A percentile compares a stretch with the other conserved stretches of the same genome.
Evolutionary conservation across 1,140 invertebrate genomes (phyloP).

Genomic region (Sipha flava): DNA sequence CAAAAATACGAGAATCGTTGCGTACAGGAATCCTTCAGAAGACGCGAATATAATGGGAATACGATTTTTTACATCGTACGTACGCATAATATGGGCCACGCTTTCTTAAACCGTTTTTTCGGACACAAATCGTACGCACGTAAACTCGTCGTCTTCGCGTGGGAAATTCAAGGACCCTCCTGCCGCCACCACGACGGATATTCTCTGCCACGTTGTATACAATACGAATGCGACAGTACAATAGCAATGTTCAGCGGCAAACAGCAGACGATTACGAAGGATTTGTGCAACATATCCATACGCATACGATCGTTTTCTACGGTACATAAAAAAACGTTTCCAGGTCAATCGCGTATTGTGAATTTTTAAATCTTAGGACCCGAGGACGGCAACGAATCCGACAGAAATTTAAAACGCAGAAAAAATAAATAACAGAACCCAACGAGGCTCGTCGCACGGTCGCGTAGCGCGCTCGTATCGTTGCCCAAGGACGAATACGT

Average conservation of each 20-base stretch:
- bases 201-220: not conserved
- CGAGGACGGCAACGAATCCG: not conserved
- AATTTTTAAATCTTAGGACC: no score
- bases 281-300: not conserved
- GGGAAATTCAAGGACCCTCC: not conserved
- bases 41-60: not conserved
- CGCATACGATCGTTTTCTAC: no score
- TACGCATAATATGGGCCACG: no score
- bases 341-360: not conserved
- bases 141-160: not conserved
- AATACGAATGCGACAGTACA: no score
- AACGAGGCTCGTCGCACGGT: no score
- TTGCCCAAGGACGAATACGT: not conserved
- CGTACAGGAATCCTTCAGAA: not conserved
- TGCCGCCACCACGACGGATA: not conserved
- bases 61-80: not conserved
- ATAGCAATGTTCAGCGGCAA: not conserved
- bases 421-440: not conserved
- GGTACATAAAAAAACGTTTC: not conserved
- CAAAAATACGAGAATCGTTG: no score
- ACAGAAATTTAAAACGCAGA: not conserved
- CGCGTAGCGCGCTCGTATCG: no score
- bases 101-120: no score
- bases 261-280: not conserved
- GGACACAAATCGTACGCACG: not conserved